Evolutionary conservation across 2,888 invertebrate species (phyloP).

Genomic region (Drosophila nigricruria): DNA sequence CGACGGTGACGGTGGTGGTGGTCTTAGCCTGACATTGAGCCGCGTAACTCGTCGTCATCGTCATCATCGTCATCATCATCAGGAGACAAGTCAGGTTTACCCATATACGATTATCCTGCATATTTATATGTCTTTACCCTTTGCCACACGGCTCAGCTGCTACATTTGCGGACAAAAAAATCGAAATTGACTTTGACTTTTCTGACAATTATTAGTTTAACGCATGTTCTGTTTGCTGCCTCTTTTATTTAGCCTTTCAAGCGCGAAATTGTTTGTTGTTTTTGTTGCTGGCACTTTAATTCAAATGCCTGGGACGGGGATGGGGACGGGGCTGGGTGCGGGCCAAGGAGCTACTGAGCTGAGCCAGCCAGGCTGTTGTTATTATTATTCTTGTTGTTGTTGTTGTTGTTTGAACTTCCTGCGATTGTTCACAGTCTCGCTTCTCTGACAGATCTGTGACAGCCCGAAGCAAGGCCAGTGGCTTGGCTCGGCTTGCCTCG

Average conservation of each 20-base stretch:
- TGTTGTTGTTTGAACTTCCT: constrained; percentile 73
- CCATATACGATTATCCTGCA: constrained; percentile 26
- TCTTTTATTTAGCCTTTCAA: constrained; percentile 67
- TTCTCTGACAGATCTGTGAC: constrained; percentile 78
- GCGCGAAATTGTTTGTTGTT: constrained; percentile 82
- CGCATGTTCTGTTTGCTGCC: constrained; percentile 69
- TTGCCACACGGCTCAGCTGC: constrained; percentile 34
- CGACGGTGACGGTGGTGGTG: constrained; percentile 13
- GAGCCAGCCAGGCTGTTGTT: constrained; percentile 17
- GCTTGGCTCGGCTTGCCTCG: constrained; percentile 16
- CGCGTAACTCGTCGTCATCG: constrained; percentile 74
- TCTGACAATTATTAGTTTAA: constrained; percentile 84
- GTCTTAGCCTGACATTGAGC: constrained; percentile 68
- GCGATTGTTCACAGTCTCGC: constrained; percentile 81
- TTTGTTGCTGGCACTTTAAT: constrained; percentile 60
- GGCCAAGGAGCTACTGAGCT: constrained; percentile 5
- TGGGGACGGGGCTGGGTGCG: neutral
- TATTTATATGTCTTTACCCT: constrained; percentile 40
- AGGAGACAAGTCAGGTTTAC: constrained; percentile 53
- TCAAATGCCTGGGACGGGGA: constrained; percentile 57
- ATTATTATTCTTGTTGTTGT: constrained; percentile 21
- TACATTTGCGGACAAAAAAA: constrained; percentile 38
- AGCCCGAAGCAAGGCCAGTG: constrained; percentile 53
- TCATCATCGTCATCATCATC: constrained; percentile 50
- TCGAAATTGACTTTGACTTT: constrained; percentile 78